Conservation (phyloP, 2,113 vertebrate species). For the Scartelaos histophorus region DNA sequence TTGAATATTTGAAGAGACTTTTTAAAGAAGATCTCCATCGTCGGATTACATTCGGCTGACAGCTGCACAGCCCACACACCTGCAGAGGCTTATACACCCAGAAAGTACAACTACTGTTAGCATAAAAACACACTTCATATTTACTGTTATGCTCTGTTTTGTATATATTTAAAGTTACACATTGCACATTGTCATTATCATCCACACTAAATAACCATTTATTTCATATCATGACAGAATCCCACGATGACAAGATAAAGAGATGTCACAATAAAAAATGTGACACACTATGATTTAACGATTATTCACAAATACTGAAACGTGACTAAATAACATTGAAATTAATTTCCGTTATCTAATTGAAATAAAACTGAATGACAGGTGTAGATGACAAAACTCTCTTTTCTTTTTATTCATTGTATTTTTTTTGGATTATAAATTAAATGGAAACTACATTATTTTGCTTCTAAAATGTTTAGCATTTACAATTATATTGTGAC, state of each 20-base stretch:
- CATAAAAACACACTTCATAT: not conserved
- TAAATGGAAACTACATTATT: no score
- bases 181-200: not conserved
- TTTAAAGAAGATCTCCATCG: not conserved
- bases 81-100: not conserved
- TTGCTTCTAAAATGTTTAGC: no score
- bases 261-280: no score
- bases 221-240: not conserved
- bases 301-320: no score
- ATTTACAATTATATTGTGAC: no score
- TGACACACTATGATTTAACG: no score
- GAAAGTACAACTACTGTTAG: not conserved
- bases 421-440: no score
- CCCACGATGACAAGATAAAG: not conserved
- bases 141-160: not conserved
- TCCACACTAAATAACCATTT: not conserved
- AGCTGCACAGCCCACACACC: not conserved
- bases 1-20: constrained; percentile 1
- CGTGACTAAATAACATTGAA: no score
- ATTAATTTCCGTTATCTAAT: no score
- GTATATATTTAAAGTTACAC: not conserved
- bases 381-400: no score
- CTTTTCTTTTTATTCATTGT: no score
- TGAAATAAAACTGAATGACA: no score
- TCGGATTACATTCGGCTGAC: not conserved